Conservation (phyloP, 2,113 vertebrate genomes). For the Alectura lathami region DNA sequence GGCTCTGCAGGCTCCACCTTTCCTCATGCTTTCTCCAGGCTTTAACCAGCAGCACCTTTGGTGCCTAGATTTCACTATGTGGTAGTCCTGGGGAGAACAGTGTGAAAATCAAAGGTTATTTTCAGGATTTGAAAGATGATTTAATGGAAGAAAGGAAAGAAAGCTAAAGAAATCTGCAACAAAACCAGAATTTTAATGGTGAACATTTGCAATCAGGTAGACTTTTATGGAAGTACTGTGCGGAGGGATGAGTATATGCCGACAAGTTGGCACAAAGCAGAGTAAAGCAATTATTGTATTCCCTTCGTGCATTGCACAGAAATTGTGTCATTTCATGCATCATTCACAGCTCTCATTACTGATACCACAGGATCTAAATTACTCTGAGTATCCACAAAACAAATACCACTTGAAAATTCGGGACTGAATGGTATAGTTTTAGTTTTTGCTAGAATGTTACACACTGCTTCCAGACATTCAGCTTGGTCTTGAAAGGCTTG, state of each 20-base stretch:
- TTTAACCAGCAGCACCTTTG: neutral
- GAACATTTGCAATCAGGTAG: neutral
- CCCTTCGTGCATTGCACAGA: neutral
- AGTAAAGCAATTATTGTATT: conserved; percentile 44
- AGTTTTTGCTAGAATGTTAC: neutral
- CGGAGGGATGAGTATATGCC: neutral
- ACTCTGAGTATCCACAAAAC: neutral
- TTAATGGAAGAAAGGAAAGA: neutral
- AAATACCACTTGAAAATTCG: neutral
- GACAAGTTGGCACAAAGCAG: neutral
- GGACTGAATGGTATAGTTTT: fast-evolving
- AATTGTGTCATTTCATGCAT: conserved; percentile 54
- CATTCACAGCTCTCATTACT: conserved; percentile 53
- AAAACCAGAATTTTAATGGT: neutral
- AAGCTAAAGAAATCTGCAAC: neutral
- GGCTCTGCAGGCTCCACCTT: fast-evolving
- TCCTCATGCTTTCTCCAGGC: neutral
- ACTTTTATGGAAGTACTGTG: neutral
- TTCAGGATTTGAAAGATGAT: neutral
- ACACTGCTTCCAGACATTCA: neutral
- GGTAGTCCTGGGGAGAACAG: neutral
- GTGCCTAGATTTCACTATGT: neutral
- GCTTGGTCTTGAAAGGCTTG: neutral
- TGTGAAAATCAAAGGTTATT: neutral
- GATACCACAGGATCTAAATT: conserved; percentile 11